Base-by-base conservation (phyloP, 1,140 invertebrate genomes). In the Zaprionus africanus region DNA sequence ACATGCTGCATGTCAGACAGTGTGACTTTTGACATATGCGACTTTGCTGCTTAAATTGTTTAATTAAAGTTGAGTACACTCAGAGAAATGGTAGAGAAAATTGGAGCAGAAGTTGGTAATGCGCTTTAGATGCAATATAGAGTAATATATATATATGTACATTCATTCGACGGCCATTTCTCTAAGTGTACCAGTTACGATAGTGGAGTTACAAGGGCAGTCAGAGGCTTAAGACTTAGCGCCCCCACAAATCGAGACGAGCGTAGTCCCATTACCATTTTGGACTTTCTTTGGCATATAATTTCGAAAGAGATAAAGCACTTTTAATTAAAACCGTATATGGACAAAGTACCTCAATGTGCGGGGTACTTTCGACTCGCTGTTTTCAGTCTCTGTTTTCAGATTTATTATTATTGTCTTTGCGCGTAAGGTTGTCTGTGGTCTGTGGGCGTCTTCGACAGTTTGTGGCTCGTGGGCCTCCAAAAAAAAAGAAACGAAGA, bases 311-410 rank as follows among this genome's bases (percentile, higher is more conserved):
- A 74, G 49, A 24, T 59, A 59, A 73, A 77, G 61, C 78, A 80
- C 78, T 78, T 81, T 90, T 88, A 88, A 90, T 88, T 88, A 85
- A 46, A 46, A 90, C 85, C 68, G 76, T 76, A 82, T 77, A 73
- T 61, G 76, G 60, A 66, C 66, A 71, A 72, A 73, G 43, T 63
- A 62, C 57, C 64, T 5, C 9, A 61, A 24, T 56, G 64, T 80
- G 59, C 58, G 41, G 49, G 54, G 46, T 65, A 71, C 24, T 56
- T 73, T 61, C 59, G 43, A 66, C 68, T 64, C 6, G 41, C 36
- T 38, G 12, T 38, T 38, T 38, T 5, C 4, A 15, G 36, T 38
- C 36, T 38, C 4, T 38, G 36, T 15, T 68, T 57, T 46, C 17
- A 46, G 63, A 66, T 71, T 70, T 66, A 28, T 61, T 43, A 31